These are phyloP conservation scores for Pteropus rufus DNA, from an alignment of 2,797 vertebrate genomes.

Conservation along the genomic window DNA sequence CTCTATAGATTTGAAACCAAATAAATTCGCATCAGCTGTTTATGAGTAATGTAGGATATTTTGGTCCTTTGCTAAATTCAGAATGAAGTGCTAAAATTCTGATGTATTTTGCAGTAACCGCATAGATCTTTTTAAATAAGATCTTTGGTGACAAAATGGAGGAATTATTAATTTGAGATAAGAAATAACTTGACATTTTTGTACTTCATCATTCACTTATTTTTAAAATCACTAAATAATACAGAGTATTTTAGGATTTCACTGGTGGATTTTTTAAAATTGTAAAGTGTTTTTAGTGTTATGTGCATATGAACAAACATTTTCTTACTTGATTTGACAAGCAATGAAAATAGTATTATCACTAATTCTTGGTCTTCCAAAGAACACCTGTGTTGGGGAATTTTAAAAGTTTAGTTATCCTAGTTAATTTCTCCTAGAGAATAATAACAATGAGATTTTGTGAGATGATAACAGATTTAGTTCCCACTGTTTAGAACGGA, in stretches of 20 bases:
- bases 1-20: conserved; percentile 7
- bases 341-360: not conserved
- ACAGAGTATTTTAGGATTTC: not conserved
- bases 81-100: conserved; percentile 32
- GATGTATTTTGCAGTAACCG: not conserved
- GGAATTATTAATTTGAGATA: conserved; percentile 33
- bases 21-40: conserved; percentile 42
- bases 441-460: conserved; percentile 15
- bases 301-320: not conserved
- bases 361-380: conserved; percentile 39
- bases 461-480: not conserved
- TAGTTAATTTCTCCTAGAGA: conserved; percentile 16
- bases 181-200: conserved; percentile 34
- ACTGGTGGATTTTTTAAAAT: not conserved
- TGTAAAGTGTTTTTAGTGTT: conserved; percentile 29
- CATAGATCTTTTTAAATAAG: not conserved
- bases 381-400: not conserved
- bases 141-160: not conserved
- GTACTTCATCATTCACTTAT: not conserved
- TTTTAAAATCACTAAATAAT: conserved; percentile 15
- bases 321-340: not conserved
- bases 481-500: not conserved
- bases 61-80: conserved; percentile 47
- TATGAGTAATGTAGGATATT: conserved; percentile 53
- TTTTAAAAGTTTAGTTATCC: not conserved